Percentiles rank a stretch among this genome's conserved stretches.
Conservation (phyloP, 2,113 vertebrate genomes). For the Caranx ignobilis region DNA sequence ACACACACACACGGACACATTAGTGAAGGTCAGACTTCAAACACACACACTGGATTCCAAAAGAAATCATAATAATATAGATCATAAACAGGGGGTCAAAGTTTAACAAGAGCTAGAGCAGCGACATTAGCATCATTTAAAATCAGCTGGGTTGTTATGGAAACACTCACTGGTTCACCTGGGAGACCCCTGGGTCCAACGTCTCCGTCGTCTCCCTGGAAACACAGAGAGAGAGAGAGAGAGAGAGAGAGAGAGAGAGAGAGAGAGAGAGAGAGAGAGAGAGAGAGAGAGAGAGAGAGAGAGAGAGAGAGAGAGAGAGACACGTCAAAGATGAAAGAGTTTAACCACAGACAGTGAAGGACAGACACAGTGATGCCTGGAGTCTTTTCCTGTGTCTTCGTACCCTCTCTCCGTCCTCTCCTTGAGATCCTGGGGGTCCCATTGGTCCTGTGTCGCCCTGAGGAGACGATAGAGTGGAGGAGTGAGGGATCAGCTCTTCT, state of each 20-base stretch:
- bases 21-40: neutral
- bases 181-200: constrained; percentile 94
- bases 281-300: constrained; percentile 29
- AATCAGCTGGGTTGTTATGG: constrained; percentile 36
- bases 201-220: constrained; percentile 97
- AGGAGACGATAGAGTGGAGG: neutral
- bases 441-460: constrained; percentile 91
- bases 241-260: constrained; percentile 39
- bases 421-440: constrained; percentile 89
- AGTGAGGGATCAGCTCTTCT: fast-evolving
- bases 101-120: too few species aligned
- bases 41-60: too few species aligned
- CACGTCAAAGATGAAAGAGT: neutral
- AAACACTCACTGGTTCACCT: constrained; percentile 94
- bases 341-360: neutral
- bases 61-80: too few species aligned
- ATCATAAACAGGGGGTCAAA: too few species aligned
- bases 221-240: constrained; percentile 39
- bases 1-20: neutral
- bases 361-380: neutral
- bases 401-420: constrained; percentile 97
- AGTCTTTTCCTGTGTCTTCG: neutral
- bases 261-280: constrained; percentile 30
- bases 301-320: constrained; percentile 33
- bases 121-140: neutral